phyloP scores from a whole-genome alignment of 2,888 invertebrate genomes.

The Xylophagus ater region DNA sequence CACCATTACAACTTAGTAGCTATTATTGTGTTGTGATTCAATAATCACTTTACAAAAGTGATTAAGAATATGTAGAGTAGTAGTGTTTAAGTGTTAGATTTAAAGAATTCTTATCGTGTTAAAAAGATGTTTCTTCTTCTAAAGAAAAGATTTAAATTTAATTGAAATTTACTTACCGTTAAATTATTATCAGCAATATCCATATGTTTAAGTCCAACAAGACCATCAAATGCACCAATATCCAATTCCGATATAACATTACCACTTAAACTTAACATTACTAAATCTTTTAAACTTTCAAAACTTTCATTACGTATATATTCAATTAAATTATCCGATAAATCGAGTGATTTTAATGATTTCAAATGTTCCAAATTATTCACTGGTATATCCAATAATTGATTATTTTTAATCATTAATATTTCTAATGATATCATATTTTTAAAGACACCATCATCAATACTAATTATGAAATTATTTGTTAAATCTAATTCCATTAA shows the following conservation, averaged over 20 bases:
- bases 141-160: no score
- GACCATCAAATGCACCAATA: constrained; percentile 60
- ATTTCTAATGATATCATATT: constrained; percentile 57
- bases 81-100: no score
- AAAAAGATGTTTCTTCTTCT: no score
- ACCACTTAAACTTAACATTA: constrained; percentile 57
- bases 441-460: constrained; percentile 59
- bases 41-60: no score
- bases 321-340: constrained; percentile 69
- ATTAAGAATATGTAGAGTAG: no score
- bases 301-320: constrained; percentile 60
- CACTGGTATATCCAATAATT: constrained; percentile 63
- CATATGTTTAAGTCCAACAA: constrained; percentile 59
- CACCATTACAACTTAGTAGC: no score
- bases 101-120: no score
- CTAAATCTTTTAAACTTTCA: constrained; percentile 58
- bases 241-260: constrained; percentile 66
- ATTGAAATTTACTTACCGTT: constrained; percentile 42
- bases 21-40: no score
- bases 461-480: constrained; percentile 61
- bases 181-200: constrained; percentile 76
- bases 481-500: constrained; percentile 64
- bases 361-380: constrained; percentile 54
- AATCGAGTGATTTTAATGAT: constrained; percentile 58
- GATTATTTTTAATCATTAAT: constrained; percentile 66